Evolutionary conservation across 92 coral and sea anemone genomes (phyloP).

Genomic region (Epizoanthus illoricatus): DNA sequence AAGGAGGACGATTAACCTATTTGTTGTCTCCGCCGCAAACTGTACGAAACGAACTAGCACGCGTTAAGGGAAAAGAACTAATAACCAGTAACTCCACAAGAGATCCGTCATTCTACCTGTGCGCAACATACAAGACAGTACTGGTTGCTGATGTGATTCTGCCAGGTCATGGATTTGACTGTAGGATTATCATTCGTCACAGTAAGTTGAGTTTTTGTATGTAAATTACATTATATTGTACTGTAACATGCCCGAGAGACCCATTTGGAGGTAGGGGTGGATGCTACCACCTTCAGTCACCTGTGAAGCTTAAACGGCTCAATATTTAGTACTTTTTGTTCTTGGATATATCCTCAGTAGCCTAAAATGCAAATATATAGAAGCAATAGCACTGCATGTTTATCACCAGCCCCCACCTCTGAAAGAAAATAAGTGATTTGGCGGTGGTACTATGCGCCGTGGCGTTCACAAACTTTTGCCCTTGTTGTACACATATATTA

Average conservation of each 20-base stretch:
- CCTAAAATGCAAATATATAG: too few species aligned
- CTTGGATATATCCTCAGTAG: too few species aligned
- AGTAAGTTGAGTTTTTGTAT: conserved; percentile 40
- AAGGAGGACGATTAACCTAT: conserved; percentile 10
- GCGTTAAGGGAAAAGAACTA: conserved; percentile 33
- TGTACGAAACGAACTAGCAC: conserved; percentile 43
- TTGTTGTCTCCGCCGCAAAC: conserved; percentile 38
- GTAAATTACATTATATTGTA: too few species aligned
- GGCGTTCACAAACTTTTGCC: too few species aligned
- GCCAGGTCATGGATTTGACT: conserved; percentile 51
- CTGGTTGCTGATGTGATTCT: conserved; percentile 51
- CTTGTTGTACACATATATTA: too few species aligned
- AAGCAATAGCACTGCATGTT: too few species aligned
- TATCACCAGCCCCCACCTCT: too few species aligned
- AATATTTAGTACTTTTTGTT: too few species aligned
- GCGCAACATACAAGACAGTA: conserved; percentile 26
- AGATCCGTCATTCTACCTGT: conserved; percentile 50
- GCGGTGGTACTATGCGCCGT: too few species aligned
- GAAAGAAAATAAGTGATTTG: too few species aligned
- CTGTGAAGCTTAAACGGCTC: too few species aligned
- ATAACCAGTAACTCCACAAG: conserved; percentile 25
- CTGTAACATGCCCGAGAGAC: too few species aligned
- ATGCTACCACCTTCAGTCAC: neutral
- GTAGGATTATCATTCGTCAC: conserved; percentile 47
- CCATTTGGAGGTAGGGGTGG: neutral